A percentile compares a stretch with the other conserved stretches of the same genome.
These are phyloP conservation scores for Drosophila setosimentum DNA, from an alignment of 2,888 invertebrate species.

Conservation along the genomic window DNA sequence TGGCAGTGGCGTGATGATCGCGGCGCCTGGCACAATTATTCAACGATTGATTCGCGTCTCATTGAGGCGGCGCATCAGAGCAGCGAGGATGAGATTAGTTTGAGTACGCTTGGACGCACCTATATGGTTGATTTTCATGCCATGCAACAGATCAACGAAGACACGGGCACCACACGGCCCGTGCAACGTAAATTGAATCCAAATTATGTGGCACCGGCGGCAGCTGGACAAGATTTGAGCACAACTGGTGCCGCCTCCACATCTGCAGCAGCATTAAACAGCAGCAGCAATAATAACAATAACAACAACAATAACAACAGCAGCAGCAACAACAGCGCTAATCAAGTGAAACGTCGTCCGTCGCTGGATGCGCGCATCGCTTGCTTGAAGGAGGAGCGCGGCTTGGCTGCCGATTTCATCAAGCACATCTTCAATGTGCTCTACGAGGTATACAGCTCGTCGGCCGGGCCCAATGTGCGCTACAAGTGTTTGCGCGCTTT, in stretches of 20 bases:
- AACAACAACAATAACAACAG: constrained; percentile 31
- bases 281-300: constrained; percentile 42
- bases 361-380: constrained; percentile 89
- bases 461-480: constrained; percentile 98
- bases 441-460: constrained; percentile 99
- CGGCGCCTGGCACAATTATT: constrained; percentile 96
- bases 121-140: constrained; percentile 98
- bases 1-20: constrained; percentile 99
- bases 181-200: constrained; percentile 93
- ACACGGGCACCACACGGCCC: constrained; percentile 96
- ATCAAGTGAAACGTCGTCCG: constrained; percentile 73
- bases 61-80: constrained; percentile 97
- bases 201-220: constrained; percentile 85
- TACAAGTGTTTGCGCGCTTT: constrained; percentile 98
- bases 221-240: constrained; percentile 62
- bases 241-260: constrained; percentile 47
- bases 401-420: constrained; percentile 89
- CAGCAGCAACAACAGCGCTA: constrained; percentile 9
- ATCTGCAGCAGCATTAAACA: constrained; percentile 53
- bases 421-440: constrained; percentile 96
- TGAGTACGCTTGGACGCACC: constrained; percentile 95
- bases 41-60: constrained; percentile 96
- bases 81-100: constrained; percentile 97
- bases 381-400: constrained; percentile 89
- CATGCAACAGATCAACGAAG: constrained; percentile 99